Evolutionary conservation across 2,888 invertebrate species (phyloP), one percentile per base, ranked within the genome.

Genomic region (Brachyopa scutellaris): DNA sequence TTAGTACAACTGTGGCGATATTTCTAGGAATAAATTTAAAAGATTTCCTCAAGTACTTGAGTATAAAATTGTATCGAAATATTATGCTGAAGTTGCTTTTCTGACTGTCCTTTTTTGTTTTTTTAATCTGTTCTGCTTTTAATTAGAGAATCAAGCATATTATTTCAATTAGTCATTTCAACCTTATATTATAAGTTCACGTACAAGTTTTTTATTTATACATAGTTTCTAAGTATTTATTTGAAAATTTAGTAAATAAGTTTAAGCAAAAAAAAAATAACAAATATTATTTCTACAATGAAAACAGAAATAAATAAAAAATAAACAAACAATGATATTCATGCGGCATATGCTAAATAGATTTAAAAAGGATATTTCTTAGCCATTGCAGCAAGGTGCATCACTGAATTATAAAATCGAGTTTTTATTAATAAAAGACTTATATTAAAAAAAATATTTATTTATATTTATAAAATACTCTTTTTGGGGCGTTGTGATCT

Each of bases 151-250:
- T 61, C 40, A 74, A 61, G 57, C 70, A 64, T 57, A 62, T 76
- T 57, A 64, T 82, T 82, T 74, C 82, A 82, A 82, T 73, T 82
- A 82, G 82, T 82, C 82, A 82, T 82, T 82, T 82, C 82, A 82
- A n/a, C 62, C 77, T 66, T 70, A 82, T 55, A 21, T 77, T 45
- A 72, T 76, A 82, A 77, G 76, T 51, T 49, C 70, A 70, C 70
- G 77, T 77, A 77, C 77, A 82, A 77, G 17, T 38, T 62, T 82
- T 62, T 55, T 79, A 69, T 80, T 57, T 55, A 74, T 67, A 40
- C 45, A 17, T 79, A 67, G 61, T 33, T 67, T 1, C 31, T 78
- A 73, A 78, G 78, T 80, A 80, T 80, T 80, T 80, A 80, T 74
- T 55, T 80, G 57, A 7, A 8, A 55, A 55, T 8, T 64, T 57